These are phyloP conservation scores for Tragopan temminckii DNA, from an alignment of 2,797 vertebrate genomes.

Conservation along the genomic window DNA sequence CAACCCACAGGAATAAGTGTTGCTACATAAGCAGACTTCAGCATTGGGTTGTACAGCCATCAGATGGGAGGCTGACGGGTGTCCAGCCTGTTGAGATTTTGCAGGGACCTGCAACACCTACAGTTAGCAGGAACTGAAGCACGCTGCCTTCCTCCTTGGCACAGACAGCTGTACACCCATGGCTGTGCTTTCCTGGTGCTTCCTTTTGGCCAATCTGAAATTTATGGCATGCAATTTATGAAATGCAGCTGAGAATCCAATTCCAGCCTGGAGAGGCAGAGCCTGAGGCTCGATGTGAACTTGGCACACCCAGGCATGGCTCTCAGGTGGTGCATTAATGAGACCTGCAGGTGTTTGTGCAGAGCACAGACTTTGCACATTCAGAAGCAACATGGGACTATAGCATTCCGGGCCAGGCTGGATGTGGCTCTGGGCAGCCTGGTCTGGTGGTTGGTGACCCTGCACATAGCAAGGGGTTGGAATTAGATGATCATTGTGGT, in stretches of 20 bases:
- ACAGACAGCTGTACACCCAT: background rate
- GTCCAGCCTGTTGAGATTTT: background rate
- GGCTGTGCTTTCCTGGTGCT: background rate
- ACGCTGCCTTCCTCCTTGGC: fast-evolving
- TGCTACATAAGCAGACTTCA: background rate
- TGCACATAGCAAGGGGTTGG: too few relatives aligned
- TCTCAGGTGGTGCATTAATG: fast-evolving
- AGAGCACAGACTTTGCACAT: background rate
- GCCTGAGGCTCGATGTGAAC: fast-evolving
- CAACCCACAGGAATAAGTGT: background rate
- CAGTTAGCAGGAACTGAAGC: background rate
- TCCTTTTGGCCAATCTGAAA: background rate
- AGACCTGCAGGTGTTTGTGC: background rate
- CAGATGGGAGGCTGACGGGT: fast-evolving
- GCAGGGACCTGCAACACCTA: background rate
- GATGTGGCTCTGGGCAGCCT: too few relatives aligned
- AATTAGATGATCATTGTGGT: too few relatives aligned
- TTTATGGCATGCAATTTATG: fast-evolving
- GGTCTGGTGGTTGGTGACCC: too few relatives aligned
- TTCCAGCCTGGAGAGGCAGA: background rate
- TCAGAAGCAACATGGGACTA: background rate
- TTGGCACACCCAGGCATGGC: fast-evolving
- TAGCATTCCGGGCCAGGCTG: too few relatives aligned
- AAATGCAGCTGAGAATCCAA: background rate
- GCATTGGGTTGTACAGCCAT: fast-evolving